Evolutionary conservation across 2,797 vertebrate species (phyloP).

Genomic region (Cetoscarus ocellatus): DNA sequence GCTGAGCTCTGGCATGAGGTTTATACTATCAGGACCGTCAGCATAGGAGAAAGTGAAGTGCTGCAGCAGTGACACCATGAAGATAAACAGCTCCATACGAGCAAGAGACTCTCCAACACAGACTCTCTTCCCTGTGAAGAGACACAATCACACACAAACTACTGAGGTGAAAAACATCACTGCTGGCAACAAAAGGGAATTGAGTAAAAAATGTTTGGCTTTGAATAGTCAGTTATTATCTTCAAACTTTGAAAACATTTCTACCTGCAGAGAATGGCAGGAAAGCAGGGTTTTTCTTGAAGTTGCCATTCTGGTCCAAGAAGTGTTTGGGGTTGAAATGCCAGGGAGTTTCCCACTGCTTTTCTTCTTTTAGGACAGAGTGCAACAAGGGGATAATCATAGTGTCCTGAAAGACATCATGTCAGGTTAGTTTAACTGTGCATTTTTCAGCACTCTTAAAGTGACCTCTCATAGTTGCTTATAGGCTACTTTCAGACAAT

Average conservation of each 20-base stretch:
- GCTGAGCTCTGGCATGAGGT: conserved; percentile 77
- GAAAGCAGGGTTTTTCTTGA: conserved; percentile 80
- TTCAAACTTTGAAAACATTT: background rate
- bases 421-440: background rate
- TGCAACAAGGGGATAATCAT: conserved; percentile 76
- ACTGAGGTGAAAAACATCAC: background rate
- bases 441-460: background rate
- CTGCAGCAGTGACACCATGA: conserved; percentile 82
- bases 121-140: conserved; percentile 80
- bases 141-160: conserved; percentile 1
- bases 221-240: no score
- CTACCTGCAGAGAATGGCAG: conserved; percentile 82
- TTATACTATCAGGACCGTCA: conserved; percentile 50
- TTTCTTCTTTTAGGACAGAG: conserved; percentile 77
- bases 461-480: no score
- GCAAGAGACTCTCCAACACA: conserved; percentile 88
- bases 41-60: conserved; percentile 71
- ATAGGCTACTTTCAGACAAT: no score
- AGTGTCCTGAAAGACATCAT: conserved; percentile 61
- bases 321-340: conserved; percentile 80
- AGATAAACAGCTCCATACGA: conserved; percentile 86
- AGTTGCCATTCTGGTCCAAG: conserved; percentile 78
- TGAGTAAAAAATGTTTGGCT: background rate
- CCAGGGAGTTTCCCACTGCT: conserved; percentile 70
- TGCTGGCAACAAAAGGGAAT: background rate